Percentiles rank a stretch among this genome's conserved stretches.
Evolutionary conservation across 2,113 vertebrate species (phyloP).

Genomic region (Anser brachyrhynchus): DNA sequence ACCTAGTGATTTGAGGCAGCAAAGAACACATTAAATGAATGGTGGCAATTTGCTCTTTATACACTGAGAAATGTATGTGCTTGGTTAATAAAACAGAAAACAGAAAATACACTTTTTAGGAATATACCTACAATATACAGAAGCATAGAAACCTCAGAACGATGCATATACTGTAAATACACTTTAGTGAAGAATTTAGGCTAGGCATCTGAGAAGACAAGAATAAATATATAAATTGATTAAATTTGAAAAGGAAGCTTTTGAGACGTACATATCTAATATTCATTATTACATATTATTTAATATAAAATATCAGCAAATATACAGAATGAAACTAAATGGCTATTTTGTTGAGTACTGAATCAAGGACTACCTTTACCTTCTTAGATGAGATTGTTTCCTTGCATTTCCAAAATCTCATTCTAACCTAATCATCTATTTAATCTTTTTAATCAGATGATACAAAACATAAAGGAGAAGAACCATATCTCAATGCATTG

Average conservation of each 20-base stretch:
- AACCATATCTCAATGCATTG: rapidly evolving
- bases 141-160: not conserved
- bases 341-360: not conserved
- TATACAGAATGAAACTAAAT: not conserved
- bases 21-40: not conserved
- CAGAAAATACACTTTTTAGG: not conserved
- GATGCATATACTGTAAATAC: not conserved
- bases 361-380: not conserved
- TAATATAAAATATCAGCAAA: not conserved
- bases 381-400: not conserved
- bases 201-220: not conserved
- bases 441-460: not conserved
- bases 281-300: not conserved
- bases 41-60: not conserved
- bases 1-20: not conserved
- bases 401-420: not conserved
- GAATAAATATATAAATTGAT: not conserved
- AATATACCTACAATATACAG: not conserved
- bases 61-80: not conserved
- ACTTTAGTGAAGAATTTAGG: not conserved
- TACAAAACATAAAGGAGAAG: not conserved
- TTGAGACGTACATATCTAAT: not conserved
- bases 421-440: not conserved
- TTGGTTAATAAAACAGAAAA: not conserved
- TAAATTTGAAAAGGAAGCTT: not conserved